These are phyloP conservation scores for Leptestheria dahalacensis DNA, from an alignment of 1,140 invertebrate species.

Conservation along the genomic window DNA sequence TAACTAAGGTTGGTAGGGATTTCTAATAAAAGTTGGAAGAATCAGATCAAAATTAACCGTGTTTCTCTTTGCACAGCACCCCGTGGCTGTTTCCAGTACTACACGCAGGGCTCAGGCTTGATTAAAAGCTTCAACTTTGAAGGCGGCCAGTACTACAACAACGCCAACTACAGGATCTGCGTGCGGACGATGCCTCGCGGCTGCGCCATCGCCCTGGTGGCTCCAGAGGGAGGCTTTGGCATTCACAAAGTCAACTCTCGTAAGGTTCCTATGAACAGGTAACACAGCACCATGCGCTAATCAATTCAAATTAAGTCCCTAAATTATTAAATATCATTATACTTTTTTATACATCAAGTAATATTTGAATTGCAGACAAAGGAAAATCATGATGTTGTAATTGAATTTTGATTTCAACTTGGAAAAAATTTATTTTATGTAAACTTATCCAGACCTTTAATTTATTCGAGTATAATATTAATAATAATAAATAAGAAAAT, in stretches of 20 bases:
- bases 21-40: too few species aligned
- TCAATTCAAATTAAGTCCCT: not conserved
- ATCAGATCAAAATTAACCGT: too few species aligned
- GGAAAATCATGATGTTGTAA: too few species aligned
- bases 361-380: not conserved
- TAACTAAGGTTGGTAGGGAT: too few species aligned
- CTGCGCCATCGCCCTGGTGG: constrained; percentile 19
- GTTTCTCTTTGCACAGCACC: constrained; percentile 19
- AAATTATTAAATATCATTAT: not conserved
- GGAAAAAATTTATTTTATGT: not conserved
- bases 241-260: constrained; percentile 14
- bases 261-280: constrained; percentile 1
- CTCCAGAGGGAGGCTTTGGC: constrained; percentile 16
- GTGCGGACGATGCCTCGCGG: constrained; percentile 18
- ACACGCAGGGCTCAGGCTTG: constrained; percentile 18
- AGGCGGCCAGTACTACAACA: constrained; percentile 22
- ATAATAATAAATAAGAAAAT: too few species aligned
- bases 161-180: constrained; percentile 23
- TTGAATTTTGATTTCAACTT: not conserved
- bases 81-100: constrained; percentile 25
- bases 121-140: constrained; percentile 26
- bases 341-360: not conserved
- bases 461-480: too few species aligned
- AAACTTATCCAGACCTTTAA: too few species aligned
- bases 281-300: not conserved